phyloP scores from a whole-genome alignment of 2,113 vertebrate species.

The Chloropsis hardwickii region DNA sequence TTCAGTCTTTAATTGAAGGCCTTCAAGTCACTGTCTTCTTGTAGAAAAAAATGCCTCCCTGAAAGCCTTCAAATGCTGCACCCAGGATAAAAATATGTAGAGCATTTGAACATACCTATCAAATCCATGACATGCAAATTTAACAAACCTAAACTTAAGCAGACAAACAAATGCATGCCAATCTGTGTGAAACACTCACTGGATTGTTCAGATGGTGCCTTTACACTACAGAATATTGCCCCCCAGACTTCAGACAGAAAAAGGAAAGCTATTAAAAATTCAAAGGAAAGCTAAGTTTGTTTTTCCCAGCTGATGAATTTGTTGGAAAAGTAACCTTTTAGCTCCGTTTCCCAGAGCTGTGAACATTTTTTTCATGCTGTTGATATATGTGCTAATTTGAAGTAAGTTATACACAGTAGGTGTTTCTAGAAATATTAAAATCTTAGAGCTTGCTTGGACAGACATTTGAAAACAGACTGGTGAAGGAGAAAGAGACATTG shows the following conservation, averaged over 20 bases:
- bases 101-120: neutral
- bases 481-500: neutral
- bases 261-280: neutral
- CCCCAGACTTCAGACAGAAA: neutral
- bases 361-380: neutral
- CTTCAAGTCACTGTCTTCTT: neutral
- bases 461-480: neutral
- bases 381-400: neutral
- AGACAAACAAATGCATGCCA: neutral
- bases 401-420: neutral
- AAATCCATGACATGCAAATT: neutral
- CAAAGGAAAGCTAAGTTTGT: neutral
- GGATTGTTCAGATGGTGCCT: neutral
- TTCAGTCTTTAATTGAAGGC: neutral
- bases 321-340: conserved; percentile 25
- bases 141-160: neutral
- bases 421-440: conserved; percentile 14
- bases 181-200: neutral
- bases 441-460: neutral
- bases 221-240: neutral
- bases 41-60: neutral
- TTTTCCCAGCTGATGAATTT: conserved; percentile 1
- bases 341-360: neutral
- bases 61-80: neutral
- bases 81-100: neutral